Base-by-base conservation (phyloP, 2,113 vertebrate genomes). In the Chelonoidis abingdonii region DNA sequence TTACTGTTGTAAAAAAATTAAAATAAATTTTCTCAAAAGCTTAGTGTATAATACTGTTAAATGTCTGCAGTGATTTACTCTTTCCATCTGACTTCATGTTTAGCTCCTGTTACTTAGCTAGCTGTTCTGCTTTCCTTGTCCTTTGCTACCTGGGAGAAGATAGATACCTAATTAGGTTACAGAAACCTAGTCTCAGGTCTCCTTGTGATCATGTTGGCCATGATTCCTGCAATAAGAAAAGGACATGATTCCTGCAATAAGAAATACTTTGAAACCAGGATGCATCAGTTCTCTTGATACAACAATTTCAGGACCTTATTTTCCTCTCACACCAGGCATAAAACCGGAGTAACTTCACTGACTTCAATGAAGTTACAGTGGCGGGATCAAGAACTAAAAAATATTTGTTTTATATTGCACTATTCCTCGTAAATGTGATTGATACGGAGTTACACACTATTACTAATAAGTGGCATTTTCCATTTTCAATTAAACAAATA, bases 11-110 rank as follows among this genome's bases (percentile, higher is more conserved):
- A 97, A 97, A 98, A 98, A 88, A 95, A 97, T 95, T 97, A 95
- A 97, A 96, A 98, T 96, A 98, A 98, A 97, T 94, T 92, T 95
- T 90, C 91, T 95, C 96, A 29, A 98, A 98, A 98, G 95, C 94
- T 97, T 97, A 97, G 97, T 95, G 95, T 97, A 96, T 94, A 98
- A 97, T 91, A 38, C 97, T 95, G 95, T 97, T 97, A 97, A 97
- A 97, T 3, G 47, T 90, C 93, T 83, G 85, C 83, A 83, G 85
- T 97, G 97, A 97, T 98, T 98, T 98, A 98, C 87, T 95, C 92
- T 96, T 97, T 98, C 96, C 89, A 86, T 96, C 95, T 92, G 85
- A 97, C 92, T 98, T 97, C 94, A 88, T 29, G 84, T 5, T 82
- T 35, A 91, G 87, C 85, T 95, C 92, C 95, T 65, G 81, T 95